phyloP scores from a whole-genome alignment of 2,888 invertebrate genomes.

The Pammene aurita region DNA sequence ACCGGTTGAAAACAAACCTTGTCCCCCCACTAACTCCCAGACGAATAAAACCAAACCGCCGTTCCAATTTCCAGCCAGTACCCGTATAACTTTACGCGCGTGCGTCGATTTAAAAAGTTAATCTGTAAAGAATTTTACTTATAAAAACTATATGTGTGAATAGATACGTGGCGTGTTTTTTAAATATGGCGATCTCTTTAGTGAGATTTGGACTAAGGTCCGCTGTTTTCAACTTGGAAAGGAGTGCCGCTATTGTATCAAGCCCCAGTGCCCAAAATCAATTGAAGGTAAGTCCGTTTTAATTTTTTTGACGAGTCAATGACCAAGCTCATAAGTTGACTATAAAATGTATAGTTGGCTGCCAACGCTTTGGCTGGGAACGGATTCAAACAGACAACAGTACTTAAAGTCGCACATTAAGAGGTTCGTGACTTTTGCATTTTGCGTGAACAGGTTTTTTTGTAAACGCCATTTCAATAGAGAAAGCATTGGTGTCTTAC shows the following conservation, averaged over 20 bases:
- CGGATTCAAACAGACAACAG: neutral
- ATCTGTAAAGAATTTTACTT: constrained; percentile 43
- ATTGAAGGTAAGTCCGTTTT: constrained; percentile 64
- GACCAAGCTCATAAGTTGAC: constrained; percentile 14
- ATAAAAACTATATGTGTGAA: constrained; percentile 44
- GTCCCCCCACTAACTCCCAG: constrained; percentile 50
- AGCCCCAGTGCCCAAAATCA: constrained; percentile 64
- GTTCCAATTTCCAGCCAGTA: constrained; percentile 60
- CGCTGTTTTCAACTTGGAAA: constrained; percentile 65
- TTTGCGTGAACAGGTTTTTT: constrained; percentile 11
- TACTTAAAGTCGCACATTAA: neutral
- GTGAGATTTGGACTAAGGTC: constrained; percentile 71
- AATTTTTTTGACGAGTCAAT: constrained; percentile 32
- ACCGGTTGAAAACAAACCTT: constrained; percentile 58
- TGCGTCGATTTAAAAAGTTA: constrained; percentile 39
- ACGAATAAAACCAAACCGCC: constrained; percentile 67
- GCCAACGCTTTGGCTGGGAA: constrained; percentile 5
- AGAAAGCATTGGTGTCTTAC: neutral
- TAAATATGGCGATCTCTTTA: constrained; percentile 76
- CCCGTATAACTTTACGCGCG: constrained; percentile 48
- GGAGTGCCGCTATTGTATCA: constrained; percentile 63
- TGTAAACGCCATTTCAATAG: neutral
- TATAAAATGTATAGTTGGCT: neutral
- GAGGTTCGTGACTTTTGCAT: constrained; percentile 6
- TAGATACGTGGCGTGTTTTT: constrained; percentile 44